Percentiles rank a stretch among this genome's conserved stretches.
Evolutionary conservation across 2,797 vertebrate species (phyloP).

Genomic region (Thalassophryne amazonica): DNA sequence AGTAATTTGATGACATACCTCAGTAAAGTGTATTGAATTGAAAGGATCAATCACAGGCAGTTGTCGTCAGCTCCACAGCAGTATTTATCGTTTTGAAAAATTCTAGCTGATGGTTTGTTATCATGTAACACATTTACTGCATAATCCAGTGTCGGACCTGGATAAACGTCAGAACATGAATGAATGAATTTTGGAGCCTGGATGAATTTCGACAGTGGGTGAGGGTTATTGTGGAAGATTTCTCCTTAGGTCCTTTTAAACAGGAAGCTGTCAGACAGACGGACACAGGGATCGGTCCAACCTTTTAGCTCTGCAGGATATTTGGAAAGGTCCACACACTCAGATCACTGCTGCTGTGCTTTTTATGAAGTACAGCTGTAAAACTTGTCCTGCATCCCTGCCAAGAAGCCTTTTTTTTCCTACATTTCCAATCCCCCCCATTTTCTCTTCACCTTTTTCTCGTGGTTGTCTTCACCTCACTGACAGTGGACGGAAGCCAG

Average conservation of each 20-base stretch:
- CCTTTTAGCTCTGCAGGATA: constrained; percentile 71
- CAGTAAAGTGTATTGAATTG: no score
- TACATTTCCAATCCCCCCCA: constrained; percentile 10
- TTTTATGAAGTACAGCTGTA: constrained; percentile 80
- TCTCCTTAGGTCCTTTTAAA: constrained; percentile 61
- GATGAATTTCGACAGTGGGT: no score
- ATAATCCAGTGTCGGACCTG: no score
- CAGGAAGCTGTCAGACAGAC: constrained; percentile 77
- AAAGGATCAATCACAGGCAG: no score
- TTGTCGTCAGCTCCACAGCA: no score
- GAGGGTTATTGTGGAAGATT: no score
- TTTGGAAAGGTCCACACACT: constrained; percentile 76
- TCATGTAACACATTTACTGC: no score
- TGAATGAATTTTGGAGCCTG: no score
- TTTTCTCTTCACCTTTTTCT: constrained; percentile 20
- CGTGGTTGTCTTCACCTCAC: constrained; percentile 65
- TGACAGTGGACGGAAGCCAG: constrained; percentile 72
- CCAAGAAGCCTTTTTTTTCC: constrained; percentile 66
- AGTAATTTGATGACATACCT: no score
- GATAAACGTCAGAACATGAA: no score
- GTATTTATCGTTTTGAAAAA: no score
- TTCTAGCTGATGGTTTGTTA: no score
- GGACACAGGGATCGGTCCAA: constrained; percentile 15
- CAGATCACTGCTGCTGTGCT: constrained; percentile 74
- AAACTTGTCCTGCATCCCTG: constrained; percentile 55